phyloP scores from a whole-genome alignment of 2,113 vertebrate genomes.

The Passer domesticus region DNA sequence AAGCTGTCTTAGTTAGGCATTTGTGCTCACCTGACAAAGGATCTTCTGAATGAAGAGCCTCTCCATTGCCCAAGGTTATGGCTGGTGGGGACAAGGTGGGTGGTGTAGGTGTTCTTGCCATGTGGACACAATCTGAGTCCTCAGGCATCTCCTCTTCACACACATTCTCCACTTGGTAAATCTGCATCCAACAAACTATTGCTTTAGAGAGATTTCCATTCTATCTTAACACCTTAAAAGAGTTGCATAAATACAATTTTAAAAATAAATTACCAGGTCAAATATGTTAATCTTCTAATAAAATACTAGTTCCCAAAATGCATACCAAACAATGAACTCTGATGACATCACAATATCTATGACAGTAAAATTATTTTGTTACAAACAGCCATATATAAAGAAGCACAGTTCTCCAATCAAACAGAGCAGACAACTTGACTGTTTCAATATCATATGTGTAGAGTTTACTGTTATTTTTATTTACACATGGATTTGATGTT shows the following conservation, averaged over 20 bases:
- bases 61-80: slow-evolving; percentile 75
- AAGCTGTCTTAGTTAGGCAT: not conserved
- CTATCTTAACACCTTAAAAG: slow-evolving; percentile 38
- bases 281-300: not conserved
- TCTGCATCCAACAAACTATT: slow-evolving; percentile 72
- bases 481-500: not conserved
- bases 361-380: not conserved
- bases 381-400: not conserved
- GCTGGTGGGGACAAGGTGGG: slow-evolving; percentile 77
- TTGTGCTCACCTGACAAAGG: slow-evolving; percentile 79
- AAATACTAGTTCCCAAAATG: not conserved
- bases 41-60: slow-evolving; percentile 73
- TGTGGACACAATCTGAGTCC: slow-evolving; percentile 68
- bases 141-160: slow-evolving; percentile 81
- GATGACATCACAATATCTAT: not conserved
- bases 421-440: not conserved
- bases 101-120: slow-evolving; percentile 73
- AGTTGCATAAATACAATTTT: slow-evolving; percentile 42
- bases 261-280: slow-evolving; percentile 5
- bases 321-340: not conserved
- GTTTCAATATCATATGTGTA: not conserved
- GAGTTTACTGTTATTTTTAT: not conserved
- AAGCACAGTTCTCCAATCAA: not conserved
- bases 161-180: slow-evolving; percentile 82
- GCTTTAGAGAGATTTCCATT: slow-evolving; percentile 63